Base-by-base conservation (phyloP, 1,140 invertebrate species). In the Anoplolepis gracilipes region DNA sequence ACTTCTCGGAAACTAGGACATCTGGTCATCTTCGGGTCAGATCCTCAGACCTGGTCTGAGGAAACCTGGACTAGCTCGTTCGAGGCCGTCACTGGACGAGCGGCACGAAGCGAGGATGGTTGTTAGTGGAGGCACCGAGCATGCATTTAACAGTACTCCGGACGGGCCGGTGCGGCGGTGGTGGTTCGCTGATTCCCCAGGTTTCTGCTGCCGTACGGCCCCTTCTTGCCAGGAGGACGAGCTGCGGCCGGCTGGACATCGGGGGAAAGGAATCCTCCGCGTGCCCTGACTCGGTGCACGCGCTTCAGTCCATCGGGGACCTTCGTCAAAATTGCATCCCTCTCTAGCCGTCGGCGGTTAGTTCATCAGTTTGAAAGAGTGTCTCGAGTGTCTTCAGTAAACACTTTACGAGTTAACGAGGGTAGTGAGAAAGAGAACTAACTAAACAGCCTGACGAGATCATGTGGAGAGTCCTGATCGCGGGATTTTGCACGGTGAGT, bases 121-220 rank as follows among this genome's bases (percentile, higher is more conserved):
- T 90, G 93, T 95, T 95, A 95, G 92, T 88, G 78, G 93, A 94
- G 87, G 93, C 94, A 94, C 81, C 84, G 84, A 93, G 92, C 94
- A 94, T 95, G 94, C 93, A 94, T 94, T 49, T 94, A 94, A 94
- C 94, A 94, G 94, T 95, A 94, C 93, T 94, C 93, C 89, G 91
- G 91, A 93, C 94, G 90, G 92, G 89, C 91, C 92, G 91, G 28
- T 73, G 28, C 70, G 42, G 69, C 19, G 53, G 53, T 53, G 75
- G 92, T 93, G 92, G 72, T 91, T 92, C 92, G 92, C 87, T 88
- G 89, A 49, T 90, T 91, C 85, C 90, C 73, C 86, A 62, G 46
- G 70, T 88, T 86, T 87, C 91, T 88, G 70, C 92, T 88, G 19
- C 28, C 28, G 46, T 85, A 89, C 88, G 70, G 70, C 91, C 92